These are phyloP conservation scores for Ormyrus thymus DNA, from an alignment of 2,888 invertebrate species.

Conservation along the genomic window DNA sequence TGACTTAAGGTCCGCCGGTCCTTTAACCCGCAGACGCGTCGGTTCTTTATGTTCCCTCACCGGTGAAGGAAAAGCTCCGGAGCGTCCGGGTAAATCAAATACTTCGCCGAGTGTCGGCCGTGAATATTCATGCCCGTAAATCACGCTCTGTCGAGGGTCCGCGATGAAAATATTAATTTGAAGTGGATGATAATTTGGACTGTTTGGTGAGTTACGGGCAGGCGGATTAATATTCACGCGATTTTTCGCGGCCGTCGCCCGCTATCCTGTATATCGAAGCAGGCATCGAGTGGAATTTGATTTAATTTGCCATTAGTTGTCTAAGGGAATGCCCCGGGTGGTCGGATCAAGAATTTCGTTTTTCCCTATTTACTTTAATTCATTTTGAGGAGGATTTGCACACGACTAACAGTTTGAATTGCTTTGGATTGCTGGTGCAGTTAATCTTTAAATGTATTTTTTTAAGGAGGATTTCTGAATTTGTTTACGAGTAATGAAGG, in stretches of 20 bases:
- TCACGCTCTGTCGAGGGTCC: neutral
- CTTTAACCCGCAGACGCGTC: too few relatives aligned
- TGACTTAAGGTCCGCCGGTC: neutral
- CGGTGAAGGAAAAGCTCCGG: neutral
- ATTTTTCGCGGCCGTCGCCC: neutral
- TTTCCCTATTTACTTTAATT: too few relatives aligned
- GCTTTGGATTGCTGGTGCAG: too few relatives aligned
- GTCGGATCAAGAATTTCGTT: too few relatives aligned
- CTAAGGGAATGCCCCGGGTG: too few relatives aligned
- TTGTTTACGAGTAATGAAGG: too few relatives aligned
- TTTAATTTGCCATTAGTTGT: neutral
- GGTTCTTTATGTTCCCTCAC: too few relatives aligned
- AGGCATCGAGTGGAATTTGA: neutral
- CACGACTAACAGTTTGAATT: too few relatives aligned
- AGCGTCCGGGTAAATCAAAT: slow-evolving; percentile 17
- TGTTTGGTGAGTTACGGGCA: neutral
- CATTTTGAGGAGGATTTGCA: too few relatives aligned
- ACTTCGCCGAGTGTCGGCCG: neutral
- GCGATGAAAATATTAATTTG: neutral
- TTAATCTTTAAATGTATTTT: too few relatives aligned
- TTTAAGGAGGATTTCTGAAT: too few relatives aligned
- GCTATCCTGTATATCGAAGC: neutral
- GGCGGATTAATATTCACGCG: slow-evolving; percentile 6
- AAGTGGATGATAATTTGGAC: neutral
- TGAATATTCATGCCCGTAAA: slow-evolving; percentile 4